Evolutionary conservation across 2,888 invertebrate genomes (phyloP), one percentile per base, ranked within the genome.

Genomic region (Drosophila meridiana): DNA sequence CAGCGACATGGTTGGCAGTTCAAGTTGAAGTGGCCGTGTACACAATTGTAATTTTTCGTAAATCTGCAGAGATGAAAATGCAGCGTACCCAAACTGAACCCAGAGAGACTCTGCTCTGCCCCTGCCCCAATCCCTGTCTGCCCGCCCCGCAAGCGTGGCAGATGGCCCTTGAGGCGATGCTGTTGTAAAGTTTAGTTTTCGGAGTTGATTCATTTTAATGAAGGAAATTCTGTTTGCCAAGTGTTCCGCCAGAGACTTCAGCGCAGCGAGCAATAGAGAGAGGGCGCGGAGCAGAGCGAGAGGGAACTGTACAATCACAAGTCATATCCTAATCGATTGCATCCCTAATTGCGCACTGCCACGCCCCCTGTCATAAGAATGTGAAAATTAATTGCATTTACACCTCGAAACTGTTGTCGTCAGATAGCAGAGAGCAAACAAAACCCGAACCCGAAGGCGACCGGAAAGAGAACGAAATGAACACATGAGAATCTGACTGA

Each of bases 1-100:
- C 72, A 77, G 72, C 73, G 63, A 58, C 67, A 57, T 61, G 55
- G 64, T 55, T 76, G 83, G 70, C 85, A 83, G 72, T 88, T 86
- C 78, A 83, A 79, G 74, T 82, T 88, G 82, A 88, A 88, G 88
- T 88, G 75, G 73, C 70, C 74, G 73, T 83, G 82, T 82, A 88
- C 82, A 80, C 76, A 86, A 83, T 79, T 77, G 88, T 83, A 78
- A 87, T 87, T 84, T 77, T 84, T 78, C 75, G 76, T 68, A 80
- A 81, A 81, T 84, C 78, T 82, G 72, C 69, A 68, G 63, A 78
- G 73, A 80, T 78, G 75, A 67, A 69, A 69, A 64, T 65, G 60
- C 74, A 59, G 53, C 43, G 34, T 9, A 20, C 9, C 59, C 38
- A 28, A 48, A 13, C 59, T 30, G n/a, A 34, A 0, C 14, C 26